A percentile compares a stretch with the other conserved stretches of the same genome.
phyloP scores from a whole-genome alignment of 2,797 vertebrate species.

The Sphenodon punctatus region DNA sequence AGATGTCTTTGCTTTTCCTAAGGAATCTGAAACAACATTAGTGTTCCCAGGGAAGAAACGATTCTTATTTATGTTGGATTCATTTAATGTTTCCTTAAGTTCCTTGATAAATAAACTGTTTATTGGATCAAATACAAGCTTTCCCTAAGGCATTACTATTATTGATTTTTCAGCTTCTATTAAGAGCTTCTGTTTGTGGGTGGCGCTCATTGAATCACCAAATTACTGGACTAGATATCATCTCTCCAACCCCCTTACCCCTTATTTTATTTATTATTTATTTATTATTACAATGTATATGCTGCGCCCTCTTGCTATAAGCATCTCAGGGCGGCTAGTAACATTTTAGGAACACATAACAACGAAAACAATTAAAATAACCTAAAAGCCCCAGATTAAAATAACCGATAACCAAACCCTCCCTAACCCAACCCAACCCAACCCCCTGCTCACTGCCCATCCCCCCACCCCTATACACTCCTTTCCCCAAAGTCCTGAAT shows the following conservation, averaged over 20 bases:
- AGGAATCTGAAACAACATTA: slow-evolving; percentile 12
- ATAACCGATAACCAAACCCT: too few relatives aligned
- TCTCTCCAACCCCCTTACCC: background rate
- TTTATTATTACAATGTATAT: too few relatives aligned
- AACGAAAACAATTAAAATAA: too few relatives aligned
- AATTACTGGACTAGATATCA: background rate
- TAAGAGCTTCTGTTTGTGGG: slow-evolving; percentile 30
- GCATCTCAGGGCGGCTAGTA: too few relatives aligned
- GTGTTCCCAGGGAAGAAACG: background rate
- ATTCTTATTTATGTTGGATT: slow-evolving; percentile 13
- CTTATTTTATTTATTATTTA: too few relatives aligned
- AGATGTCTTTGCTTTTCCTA: background rate
- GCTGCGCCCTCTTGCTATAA: too few relatives aligned
- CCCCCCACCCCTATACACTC: too few relatives aligned
- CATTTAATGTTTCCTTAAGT: background rate
- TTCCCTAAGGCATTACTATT: slow-evolving; percentile 23
- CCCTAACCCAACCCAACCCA: too few relatives aligned
- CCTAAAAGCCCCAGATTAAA: too few relatives aligned
- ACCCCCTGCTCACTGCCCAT: too few relatives aligned
- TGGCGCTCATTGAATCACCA: background rate
- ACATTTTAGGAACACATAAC: too few relatives aligned
- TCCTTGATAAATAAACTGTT: slow-evolving; percentile 9
- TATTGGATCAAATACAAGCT: slow-evolving; percentile 39
- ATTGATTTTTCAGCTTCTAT: slow-evolving; percentile 14
- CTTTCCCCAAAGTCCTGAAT: too few relatives aligned